These are phyloP conservation scores for Gonioctena quinquepunctata DNA, from an alignment of 1,140 invertebrate species.

Conservation along the genomic window DNA sequence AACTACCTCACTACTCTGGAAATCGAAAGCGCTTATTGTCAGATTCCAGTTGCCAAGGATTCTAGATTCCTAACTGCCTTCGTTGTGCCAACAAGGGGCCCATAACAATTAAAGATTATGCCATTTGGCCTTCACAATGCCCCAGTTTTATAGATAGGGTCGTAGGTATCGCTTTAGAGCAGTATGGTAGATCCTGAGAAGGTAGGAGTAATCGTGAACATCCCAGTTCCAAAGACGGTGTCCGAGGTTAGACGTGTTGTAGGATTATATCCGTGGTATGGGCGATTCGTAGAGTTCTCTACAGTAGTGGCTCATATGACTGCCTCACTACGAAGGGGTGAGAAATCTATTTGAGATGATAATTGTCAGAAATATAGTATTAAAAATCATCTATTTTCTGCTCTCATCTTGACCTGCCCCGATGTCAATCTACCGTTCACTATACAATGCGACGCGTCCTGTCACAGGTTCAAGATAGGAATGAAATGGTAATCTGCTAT, in stretches of 20 bases:
- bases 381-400: background rate
- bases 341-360: background rate
- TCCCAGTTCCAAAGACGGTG: constrained; percentile 33
- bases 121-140: constrained; percentile 48
- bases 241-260: constrained; percentile 10
- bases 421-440: constrained; percentile 18
- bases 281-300: constrained; percentile 16
- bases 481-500: constrained; percentile 29
- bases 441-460: constrained; percentile 34
- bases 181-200: constrained; percentile 4
- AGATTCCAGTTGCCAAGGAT: background rate
- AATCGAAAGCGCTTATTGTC: constrained; percentile 11
- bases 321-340: constrained; percentile 30
- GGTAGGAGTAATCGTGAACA: constrained; percentile 45
- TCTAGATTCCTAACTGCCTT: constrained; percentile 26
- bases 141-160: constrained; percentile 43
- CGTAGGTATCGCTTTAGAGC: constrained; percentile 28
- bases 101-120: constrained; percentile 43
- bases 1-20: constrained; percentile 38
- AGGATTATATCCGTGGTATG: constrained; percentile 20
- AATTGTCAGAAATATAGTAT: constrained; percentile 13
- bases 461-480: constrained; percentile 23
- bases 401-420: constrained; percentile 19
- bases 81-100: constrained; percentile 18
- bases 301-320: constrained; percentile 22